phyloP scores from a whole-genome alignment of 2,797 vertebrate genomes.

The Danio albolineatus region DNA sequence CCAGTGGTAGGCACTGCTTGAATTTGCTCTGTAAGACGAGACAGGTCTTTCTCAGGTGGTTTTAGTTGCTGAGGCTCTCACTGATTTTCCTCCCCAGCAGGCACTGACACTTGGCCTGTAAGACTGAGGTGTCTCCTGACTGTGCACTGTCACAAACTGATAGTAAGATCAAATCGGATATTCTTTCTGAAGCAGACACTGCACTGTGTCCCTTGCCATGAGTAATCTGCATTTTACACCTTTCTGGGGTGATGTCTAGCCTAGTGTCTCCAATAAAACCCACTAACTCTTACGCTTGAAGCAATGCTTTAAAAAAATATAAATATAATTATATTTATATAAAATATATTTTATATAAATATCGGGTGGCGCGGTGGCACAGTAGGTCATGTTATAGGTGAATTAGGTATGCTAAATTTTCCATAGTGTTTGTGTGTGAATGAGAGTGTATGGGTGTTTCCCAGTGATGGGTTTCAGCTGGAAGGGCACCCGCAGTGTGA shows the following conservation, averaged over 20 bases:
- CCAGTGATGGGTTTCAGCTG: too few relatives aligned
- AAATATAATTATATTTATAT: too few relatives aligned
- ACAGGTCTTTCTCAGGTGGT: slow-evolving; percentile 33
- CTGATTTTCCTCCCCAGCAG: slow-evolving; percentile 31
- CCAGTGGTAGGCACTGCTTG: slow-evolving; percentile 45
- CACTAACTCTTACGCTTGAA: neutral
- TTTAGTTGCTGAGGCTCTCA: slow-evolving; percentile 34
- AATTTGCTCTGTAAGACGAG: slow-evolving; percentile 39
- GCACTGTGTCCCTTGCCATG: slow-evolving; percentile 1
- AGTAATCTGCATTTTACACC: neutral
- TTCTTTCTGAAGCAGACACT: slow-evolving; percentile 26
- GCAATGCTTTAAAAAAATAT: neutral
- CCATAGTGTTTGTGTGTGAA: too few relatives aligned
- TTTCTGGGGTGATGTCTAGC: neutral
- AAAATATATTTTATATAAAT: too few relatives aligned
- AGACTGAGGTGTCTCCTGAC: slow-evolving; percentile 10
- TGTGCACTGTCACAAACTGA: slow-evolving; percentile 12
- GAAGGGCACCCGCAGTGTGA: too few relatives aligned
- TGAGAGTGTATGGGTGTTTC: too few relatives aligned
- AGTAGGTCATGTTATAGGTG: too few relatives aligned
- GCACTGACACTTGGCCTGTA: neutral
- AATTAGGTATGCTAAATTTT: too few relatives aligned
- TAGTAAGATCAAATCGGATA: slow-evolving; percentile 6
- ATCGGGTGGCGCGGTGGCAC: too few relatives aligned
- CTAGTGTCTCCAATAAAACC: neutral